Evolutionary conservation across 2,888 invertebrate species (phyloP).

Genomic region (Thalpophila matura): DNA sequence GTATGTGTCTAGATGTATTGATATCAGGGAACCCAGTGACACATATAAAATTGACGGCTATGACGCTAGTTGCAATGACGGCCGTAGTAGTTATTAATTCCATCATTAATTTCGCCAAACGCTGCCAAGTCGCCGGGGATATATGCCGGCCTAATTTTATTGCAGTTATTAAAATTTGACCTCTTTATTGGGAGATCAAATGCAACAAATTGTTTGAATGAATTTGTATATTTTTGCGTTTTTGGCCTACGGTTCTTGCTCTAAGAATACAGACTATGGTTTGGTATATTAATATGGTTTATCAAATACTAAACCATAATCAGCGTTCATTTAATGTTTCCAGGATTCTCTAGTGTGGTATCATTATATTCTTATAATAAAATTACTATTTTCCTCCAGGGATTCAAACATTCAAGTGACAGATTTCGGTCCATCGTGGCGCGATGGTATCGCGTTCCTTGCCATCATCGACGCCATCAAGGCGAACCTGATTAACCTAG

Average conservation of each 20-base stretch:
- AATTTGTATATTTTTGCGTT: neutral
- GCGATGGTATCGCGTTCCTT: constrained; percentile 98
- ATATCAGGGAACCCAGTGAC: constrained; percentile 13
- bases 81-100: constrained; percentile 45
- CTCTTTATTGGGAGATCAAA: constrained; percentile 21
- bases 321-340: no score
- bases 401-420: constrained; percentile 96
- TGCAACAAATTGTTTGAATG: constrained; percentile 18
- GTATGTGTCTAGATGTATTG: neutral
- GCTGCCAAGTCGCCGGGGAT: constrained; percentile 50
- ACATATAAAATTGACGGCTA: constrained; percentile 26
- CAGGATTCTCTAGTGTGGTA: no score
- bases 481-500: constrained; percentile 97
- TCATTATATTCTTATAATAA: no score
- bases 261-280: no score
- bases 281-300: no score
- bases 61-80: constrained; percentile 30
- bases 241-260: no score
- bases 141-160: constrained; percentile 40
- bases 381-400: constrained; percentile 89
- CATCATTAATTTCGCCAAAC: constrained; percentile 46
- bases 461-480: constrained; percentile 98
- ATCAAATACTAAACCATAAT: no score
- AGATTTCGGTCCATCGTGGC: constrained; percentile 99
- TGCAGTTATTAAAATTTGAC: constrained; percentile 35